Evolutionary conservation across 1,140 invertebrate species (phyloP).

Genomic region (Drosophila mauritiana): DNA sequence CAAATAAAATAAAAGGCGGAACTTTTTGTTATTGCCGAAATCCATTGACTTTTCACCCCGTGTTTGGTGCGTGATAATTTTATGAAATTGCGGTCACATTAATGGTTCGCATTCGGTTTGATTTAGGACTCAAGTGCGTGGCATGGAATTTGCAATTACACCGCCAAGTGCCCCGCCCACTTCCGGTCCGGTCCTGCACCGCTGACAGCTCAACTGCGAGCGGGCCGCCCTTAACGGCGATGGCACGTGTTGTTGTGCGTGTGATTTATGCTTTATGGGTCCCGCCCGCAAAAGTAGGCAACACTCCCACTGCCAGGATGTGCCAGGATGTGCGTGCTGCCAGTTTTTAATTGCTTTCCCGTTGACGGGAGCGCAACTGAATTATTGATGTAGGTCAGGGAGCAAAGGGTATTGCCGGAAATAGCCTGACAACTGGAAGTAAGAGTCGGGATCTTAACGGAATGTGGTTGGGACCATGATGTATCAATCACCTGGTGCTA

Average conservation of each 20-base stretch:
- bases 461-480: background rate
- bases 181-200: constrained; percentile 7
- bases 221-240: constrained; percentile 56
- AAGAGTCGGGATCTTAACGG: background rate
- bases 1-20: background rate
- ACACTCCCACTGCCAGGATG: constrained; percentile 22
- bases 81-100: constrained; percentile 74
- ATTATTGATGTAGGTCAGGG: constrained; percentile 75
- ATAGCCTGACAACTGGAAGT: constrained; percentile 18
- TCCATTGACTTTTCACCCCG: constrained; percentile 8
- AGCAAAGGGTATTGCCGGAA: constrained; percentile 25
- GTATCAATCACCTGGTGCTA: constrained; percentile 16
- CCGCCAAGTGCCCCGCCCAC: constrained; percentile 15
- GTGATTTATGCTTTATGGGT: constrained; percentile 67
- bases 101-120: constrained; percentile 73
- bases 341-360: constrained; percentile 78
- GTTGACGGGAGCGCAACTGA: constrained; percentile 48
- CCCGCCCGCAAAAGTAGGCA: constrained; percentile 27
- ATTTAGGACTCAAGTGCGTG: constrained; percentile 71
- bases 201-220: constrained; percentile 69
- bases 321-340: constrained; percentile 57
- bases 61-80: constrained; percentile 65
- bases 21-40: constrained; percentile 5
- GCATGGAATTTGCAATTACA: constrained; percentile 74
- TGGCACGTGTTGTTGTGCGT: constrained; percentile 62